These are phyloP conservation scores for Oryctes rhinoceros DNA, from an alignment of 1,140 invertebrate genomes.

Conservation along the genomic window DNA sequence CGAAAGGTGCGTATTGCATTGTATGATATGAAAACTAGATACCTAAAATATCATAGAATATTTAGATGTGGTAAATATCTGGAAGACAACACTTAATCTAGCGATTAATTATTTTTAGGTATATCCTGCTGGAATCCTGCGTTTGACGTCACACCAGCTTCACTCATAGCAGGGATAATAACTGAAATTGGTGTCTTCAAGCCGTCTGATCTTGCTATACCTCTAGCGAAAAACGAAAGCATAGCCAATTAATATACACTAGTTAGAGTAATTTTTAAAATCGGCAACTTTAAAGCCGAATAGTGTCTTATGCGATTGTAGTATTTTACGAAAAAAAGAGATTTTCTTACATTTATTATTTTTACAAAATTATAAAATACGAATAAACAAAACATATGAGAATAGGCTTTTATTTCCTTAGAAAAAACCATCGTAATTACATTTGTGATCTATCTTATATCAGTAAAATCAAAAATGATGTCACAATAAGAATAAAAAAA, in stretches of 20 bases:
- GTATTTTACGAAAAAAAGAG: not conserved
- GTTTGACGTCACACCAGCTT: slow-evolving; percentile 97
- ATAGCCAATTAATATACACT: not conserved
- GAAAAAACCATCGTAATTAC: no score
- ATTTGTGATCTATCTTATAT: no score
- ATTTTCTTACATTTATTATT: slow-evolving; percentile 10
- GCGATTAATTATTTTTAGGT: slow-evolving; percentile 66
- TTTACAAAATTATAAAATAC: slow-evolving; percentile 19
- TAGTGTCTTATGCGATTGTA: not conserved
- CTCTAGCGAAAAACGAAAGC: not conserved
- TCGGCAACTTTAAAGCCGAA: not conserved
- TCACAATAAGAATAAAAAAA: not conserved
- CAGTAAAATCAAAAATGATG: no score
- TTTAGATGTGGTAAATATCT: no score
- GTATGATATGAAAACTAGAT: not conserved
- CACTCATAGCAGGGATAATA: slow-evolving; percentile 93
- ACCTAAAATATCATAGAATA: no score
- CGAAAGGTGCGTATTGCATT: slow-evolving; percentile 68
- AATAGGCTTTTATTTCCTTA: not conserved
- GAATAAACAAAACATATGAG: not conserved
- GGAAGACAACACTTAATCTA: no score
- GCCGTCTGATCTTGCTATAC: slow-evolving; percentile 49
- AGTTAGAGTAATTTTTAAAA: not conserved
- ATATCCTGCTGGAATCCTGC: slow-evolving; percentile 98
- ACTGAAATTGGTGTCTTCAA: slow-evolving; percentile 90